Evolutionary conservation across 2,888 invertebrate species (phyloP).

Genomic region (Dugesia japonica): DNA sequence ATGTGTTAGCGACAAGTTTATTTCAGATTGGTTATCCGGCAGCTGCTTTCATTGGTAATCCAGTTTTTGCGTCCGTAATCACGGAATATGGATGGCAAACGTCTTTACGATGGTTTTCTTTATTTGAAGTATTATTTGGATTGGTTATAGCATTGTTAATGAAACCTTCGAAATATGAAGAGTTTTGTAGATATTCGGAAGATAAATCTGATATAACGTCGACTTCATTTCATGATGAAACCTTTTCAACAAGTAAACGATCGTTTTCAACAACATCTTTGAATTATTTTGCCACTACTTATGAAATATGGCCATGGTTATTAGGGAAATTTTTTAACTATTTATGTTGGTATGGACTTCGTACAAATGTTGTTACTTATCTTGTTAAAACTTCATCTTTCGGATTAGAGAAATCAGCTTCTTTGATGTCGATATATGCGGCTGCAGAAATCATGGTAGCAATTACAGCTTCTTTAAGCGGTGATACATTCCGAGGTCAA

Average conservation of each 20-base stretch:
- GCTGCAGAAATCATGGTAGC: background rate
- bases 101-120: background rate
- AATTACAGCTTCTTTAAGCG: background rate
- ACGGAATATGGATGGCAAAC: constrained; percentile 20
- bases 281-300: background rate
- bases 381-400: background rate
- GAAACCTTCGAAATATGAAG: constrained; percentile 21
- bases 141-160: background rate
- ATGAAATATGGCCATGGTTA: constrained; percentile 27
- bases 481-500: background rate
- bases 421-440: constrained; percentile 22
- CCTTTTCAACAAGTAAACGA: background rate
- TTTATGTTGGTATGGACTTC: constrained; percentile 28
- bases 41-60: constrained; percentile 23
- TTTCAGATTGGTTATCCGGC: constrained; percentile 29
- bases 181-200: background rate
- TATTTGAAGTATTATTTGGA: constrained; percentile 10
- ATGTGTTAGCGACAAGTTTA: constrained; percentile 28
- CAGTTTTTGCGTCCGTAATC: constrained; percentile 12
- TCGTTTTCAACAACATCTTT: background rate
- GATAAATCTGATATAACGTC: background rate
- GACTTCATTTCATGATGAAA: background rate
- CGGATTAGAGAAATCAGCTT: constrained; percentile 20
- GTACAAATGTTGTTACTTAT: constrained; percentile 30
- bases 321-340: constrained; percentile 30